Conservation (phyloP, 1,140 invertebrate genomes). For the Drosophila busckii region DNA sequence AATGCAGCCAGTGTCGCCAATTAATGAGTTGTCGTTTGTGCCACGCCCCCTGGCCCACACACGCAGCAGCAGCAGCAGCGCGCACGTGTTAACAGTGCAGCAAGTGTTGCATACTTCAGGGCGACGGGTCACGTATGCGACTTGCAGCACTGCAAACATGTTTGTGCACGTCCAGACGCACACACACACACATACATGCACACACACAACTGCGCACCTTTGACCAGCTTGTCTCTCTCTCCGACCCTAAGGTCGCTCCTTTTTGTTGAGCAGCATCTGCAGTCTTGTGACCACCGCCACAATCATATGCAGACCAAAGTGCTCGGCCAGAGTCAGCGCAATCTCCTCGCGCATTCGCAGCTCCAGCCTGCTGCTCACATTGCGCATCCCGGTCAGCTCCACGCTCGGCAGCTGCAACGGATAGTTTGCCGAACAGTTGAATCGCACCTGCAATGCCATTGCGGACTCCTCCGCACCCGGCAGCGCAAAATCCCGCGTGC, state of each 20-base stretch:
- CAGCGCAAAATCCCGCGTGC: slow-evolving; percentile 14
- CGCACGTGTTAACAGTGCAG: slow-evolving; percentile 61
- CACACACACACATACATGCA: not conserved
- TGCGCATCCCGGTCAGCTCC: slow-evolving; percentile 50
- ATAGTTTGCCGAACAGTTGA: slow-evolving; percentile 47
- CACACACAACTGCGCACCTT: not conserved
- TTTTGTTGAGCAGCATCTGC: slow-evolving; percentile 49
- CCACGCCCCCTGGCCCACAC: slow-evolving; percentile 2
- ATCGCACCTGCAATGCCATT: slow-evolving; percentile 48
- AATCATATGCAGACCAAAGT: slow-evolving; percentile 60
- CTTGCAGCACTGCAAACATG: slow-evolving; percentile 36
- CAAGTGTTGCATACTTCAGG: slow-evolving; percentile 43
- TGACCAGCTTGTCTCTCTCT: too few species aligned
- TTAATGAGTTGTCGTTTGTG: slow-evolving; percentile 50
- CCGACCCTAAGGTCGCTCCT: too few species aligned
- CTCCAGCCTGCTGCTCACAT: slow-evolving; percentile 38
- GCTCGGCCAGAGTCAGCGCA: slow-evolving; percentile 32
- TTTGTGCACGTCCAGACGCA: slow-evolving; percentile 41
- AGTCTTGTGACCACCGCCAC: slow-evolving; percentile 44
- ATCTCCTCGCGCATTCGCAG: slow-evolving; percentile 34
- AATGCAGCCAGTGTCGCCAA: slow-evolving; percentile 48
- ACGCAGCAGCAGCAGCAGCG: too few species aligned
- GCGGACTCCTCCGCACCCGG: slow-evolving; percentile 6
- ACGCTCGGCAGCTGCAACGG: slow-evolving; percentile 39
- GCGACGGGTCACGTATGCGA: slow-evolving; percentile 5